phyloP scores from a whole-genome alignment of 2,888 invertebrate species.

The Aromia moschata region DNA sequence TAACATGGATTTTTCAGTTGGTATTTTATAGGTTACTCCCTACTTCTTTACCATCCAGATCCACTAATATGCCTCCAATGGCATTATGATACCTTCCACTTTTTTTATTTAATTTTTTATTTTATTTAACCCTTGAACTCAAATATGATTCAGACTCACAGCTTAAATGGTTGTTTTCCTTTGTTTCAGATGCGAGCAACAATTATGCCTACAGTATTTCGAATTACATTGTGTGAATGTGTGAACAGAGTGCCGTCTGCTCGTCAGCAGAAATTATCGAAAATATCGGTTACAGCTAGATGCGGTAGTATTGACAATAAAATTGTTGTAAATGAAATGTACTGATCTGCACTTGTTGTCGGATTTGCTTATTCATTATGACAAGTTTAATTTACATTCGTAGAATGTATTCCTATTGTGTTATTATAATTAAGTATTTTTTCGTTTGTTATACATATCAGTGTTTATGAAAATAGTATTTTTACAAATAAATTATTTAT shows the following conservation, averaged over 20 bases:
- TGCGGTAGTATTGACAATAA: constrained; percentile 1
- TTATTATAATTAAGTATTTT: no score
- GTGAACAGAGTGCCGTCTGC: no score
- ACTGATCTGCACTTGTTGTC: background rate
- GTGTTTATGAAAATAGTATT: constrained; percentile 18
- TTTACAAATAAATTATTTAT: constrained; percentile 37
- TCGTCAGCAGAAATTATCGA: no score
- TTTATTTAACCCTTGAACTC: no score
- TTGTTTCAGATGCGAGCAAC: constrained; percentile 41
- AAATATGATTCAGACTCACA: no score
- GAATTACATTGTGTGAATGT: constrained; percentile 39
- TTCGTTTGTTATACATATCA: constrained; percentile 24
- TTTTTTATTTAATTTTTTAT: no score
- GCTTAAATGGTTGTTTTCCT: constrained; percentile 16
- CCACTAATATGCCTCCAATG: no score
- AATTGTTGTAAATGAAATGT: constrained; percentile 23
- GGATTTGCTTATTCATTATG: constrained; percentile 17
- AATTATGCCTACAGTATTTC: constrained; percentile 39
- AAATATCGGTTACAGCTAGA: no score
- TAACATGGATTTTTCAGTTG: no score
- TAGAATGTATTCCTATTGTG: constrained; percentile 22
- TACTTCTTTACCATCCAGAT: no score
- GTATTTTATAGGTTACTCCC: no score
- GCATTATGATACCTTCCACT: no score
- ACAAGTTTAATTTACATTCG: constrained; percentile 26